Conservation (phyloP, 2,888 invertebrate species). For the Phalangium opilio region DNA sequence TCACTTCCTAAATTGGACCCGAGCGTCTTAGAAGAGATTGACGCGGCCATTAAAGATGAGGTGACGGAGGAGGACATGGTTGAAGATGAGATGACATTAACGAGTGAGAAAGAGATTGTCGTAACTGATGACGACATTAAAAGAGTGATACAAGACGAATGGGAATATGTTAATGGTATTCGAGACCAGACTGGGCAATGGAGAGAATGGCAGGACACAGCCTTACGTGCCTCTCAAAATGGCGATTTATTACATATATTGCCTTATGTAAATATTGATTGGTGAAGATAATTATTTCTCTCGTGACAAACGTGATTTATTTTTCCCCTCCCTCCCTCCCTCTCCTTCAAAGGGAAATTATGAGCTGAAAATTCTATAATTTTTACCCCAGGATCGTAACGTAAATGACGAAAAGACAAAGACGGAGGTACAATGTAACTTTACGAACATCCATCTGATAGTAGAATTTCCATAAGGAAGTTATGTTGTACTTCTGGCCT, state of each 20-base stretch:
- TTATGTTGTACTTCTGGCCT: no score
- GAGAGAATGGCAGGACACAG: slow-evolving; percentile 82
- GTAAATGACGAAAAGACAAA: no score
- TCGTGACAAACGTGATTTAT: no score
- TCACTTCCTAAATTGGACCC: slow-evolving; percentile 50
- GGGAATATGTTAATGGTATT: slow-evolving; percentile 37
- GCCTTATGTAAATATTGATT: slow-evolving; percentile 95
- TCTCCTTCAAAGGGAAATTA: no score
- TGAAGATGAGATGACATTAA: slow-evolving; percentile 25
- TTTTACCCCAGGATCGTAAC: no score
- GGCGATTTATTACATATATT: slow-evolving; percentile 72
- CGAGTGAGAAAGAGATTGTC: slow-evolving; percentile 24
- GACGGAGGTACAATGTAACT: no score
- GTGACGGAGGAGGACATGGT: slow-evolving; percentile 22
- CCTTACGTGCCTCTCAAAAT: slow-evolving; percentile 53
- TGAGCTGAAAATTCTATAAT: no score
- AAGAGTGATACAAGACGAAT: slow-evolving; percentile 28
- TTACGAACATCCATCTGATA: no score
- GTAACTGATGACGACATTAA: slow-evolving; percentile 25
- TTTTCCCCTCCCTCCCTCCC: no score
- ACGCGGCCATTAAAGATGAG: slow-evolving; percentile 19
- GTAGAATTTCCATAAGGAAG: no score
- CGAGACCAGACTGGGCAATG: slow-evolving; percentile 42
- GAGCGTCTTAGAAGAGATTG: slow-evolving; percentile 31
- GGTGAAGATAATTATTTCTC: slow-evolving; percentile 24